Conservation (phyloP, 2,113 vertebrate species). For the Pipra filicauda region DNA sequence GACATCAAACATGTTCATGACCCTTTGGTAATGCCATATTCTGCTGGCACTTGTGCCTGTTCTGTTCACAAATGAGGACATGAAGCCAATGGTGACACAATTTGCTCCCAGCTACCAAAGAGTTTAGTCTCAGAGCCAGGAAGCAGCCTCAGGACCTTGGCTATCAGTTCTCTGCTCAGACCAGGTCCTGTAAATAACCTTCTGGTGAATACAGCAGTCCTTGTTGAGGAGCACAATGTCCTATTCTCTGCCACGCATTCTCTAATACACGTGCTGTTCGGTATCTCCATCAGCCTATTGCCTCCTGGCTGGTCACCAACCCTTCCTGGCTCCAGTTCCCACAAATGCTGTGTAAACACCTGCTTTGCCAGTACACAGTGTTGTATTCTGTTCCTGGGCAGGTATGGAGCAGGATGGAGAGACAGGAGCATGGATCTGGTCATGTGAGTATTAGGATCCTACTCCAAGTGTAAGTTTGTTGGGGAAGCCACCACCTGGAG, state of each 20-base stretch:
- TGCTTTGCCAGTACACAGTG: accelerated
- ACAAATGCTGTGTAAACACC: accelerated
- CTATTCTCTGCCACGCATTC: neutral
- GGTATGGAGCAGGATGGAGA: neutral
- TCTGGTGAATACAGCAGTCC: neutral
- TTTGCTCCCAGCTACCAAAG: neutral
- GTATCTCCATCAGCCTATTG: neutral
- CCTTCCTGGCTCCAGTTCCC: neutral
- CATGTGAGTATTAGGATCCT: neutral
- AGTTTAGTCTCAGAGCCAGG: neutral
- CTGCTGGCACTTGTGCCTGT: neutral
- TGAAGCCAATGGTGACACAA: accelerated
- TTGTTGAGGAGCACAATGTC: neutral
- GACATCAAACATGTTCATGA: accelerated
- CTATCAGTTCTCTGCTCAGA: neutral
- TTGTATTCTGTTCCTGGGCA: neutral
- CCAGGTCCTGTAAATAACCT: neutral
- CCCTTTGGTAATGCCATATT: accelerated
- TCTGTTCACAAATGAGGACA: neutral
- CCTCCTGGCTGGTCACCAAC: neutral
- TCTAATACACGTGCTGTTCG: neutral
- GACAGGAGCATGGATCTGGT: accelerated
- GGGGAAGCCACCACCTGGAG: neutral
- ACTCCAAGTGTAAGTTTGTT: accelerated
- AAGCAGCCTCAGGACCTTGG: neutral